phyloP scores from a whole-genome alignment of 2,797 vertebrate genomes.

The Vireo griseus region DNA sequence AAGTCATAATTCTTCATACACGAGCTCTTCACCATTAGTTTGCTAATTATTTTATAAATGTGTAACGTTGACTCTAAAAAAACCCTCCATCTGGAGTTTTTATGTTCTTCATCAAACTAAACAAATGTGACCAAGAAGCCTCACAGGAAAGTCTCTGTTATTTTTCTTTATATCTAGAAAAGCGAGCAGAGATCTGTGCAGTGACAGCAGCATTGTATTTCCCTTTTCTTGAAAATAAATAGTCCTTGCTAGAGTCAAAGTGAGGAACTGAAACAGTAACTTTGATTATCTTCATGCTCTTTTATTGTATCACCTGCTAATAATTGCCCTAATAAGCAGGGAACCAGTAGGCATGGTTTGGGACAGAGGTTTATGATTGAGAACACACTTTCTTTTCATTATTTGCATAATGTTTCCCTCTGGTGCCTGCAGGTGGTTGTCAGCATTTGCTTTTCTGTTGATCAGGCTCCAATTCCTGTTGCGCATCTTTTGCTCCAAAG shows the following conservation, averaged over 20 bases:
- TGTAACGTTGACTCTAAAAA: background rate
- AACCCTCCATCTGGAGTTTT: background rate
- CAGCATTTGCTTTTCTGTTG: constrained; percentile 1
- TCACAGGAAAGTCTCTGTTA: background rate
- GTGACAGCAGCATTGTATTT: background rate
- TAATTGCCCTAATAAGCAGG: background rate
- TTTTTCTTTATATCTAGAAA: background rate
- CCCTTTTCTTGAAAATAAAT: background rate
- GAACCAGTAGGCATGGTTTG: background rate
- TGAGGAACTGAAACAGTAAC: background rate
- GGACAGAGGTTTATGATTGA: background rate
- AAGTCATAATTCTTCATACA: background rate
- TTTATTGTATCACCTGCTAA: background rate
- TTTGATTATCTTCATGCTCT: background rate
- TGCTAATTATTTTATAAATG: background rate
- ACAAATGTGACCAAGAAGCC: background rate
- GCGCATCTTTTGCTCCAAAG: background rate
- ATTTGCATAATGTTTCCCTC: background rate
- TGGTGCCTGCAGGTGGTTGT: background rate
- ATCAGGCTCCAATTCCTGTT: constrained; percentile 8
- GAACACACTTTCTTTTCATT: background rate
- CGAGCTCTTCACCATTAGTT: background rate
- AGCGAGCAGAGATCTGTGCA: background rate
- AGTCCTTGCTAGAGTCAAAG: background rate
- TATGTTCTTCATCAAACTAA: background rate